These are phyloP conservation scores for Dendropsophus ebraccatus DNA, from an alignment of 2,113 vertebrate genomes.

Conservation along the genomic window DNA sequence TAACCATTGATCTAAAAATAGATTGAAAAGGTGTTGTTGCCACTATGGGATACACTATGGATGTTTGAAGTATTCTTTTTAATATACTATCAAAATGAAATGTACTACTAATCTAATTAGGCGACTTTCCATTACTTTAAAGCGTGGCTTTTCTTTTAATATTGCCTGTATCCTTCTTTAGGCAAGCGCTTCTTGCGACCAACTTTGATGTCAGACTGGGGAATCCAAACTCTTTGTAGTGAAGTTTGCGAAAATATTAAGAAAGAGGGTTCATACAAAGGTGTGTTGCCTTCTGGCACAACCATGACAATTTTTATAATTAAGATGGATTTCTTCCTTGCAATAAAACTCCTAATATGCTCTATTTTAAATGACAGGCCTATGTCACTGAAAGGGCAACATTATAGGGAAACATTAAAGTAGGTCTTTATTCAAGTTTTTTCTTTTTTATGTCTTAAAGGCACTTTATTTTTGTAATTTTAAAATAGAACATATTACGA, in stretches of 20 bases:
- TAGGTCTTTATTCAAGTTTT: background rate
- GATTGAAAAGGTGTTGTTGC: conserved; percentile 24
- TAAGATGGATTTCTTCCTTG: conserved; percentile 20
- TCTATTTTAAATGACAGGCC: background rate
- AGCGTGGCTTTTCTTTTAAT: conserved; percentile 49
- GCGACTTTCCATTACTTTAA: conserved; percentile 51
- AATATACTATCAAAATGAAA: conserved; percentile 47
- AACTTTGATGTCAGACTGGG: conserved; percentile 55
- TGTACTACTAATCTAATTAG: conserved; percentile 52
- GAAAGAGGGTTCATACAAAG: conserved; percentile 54
- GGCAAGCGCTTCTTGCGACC: conserved; percentile 39
- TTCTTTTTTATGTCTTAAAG: background rate
- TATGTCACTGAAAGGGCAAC: background rate
- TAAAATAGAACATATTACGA: background rate
- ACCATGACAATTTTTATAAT: conserved; percentile 29
- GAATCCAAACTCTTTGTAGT: conserved; percentile 51
- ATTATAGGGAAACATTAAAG: background rate
- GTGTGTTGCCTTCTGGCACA: conserved; percentile 40
- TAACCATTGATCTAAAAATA: conserved; percentile 37
- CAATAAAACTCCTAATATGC: conserved; percentile 9
- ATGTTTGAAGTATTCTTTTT: conserved; percentile 44
- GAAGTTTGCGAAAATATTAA: conserved; percentile 49
- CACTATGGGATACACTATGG: background rate
- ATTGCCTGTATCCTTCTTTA: conserved; percentile 54
- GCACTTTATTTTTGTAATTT: background rate